Evolutionary conservation across 2,888 invertebrate genomes (phyloP), one percentile per base, ranked within the genome.

Genomic region (Cataglyphis cursor): DNA sequence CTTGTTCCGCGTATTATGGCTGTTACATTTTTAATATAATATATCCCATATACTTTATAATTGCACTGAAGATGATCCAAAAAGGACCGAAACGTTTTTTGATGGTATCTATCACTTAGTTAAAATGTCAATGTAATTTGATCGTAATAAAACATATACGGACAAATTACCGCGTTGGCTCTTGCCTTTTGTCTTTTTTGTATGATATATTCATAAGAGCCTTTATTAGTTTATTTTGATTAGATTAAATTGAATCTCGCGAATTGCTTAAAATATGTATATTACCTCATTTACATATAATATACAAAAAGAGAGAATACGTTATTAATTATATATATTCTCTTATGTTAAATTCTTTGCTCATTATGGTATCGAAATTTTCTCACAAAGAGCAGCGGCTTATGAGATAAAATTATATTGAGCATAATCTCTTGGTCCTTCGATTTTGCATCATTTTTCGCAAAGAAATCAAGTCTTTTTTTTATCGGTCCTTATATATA

Each of bases 391-490:
- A 61, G 44, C 41, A 48, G 48, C 81, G 44, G 38, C 48, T 38
- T 76, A 51, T 3, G 41, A 21, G 38, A 76, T 81, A 75, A 54
- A 64, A 51, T 51, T 21, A 12, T 38, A 64, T 81, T 81, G 73
- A 81, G 78, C 78, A 65, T 35, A 51, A n/a, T 51, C 51, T 65
- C 65, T 82, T 82, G 78, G 78, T 80, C 78, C 78, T 80, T 72
- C 44, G 21, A 61, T 80, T 41, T 59, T 59, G 35, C 44, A 24
- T 59, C 41, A 28, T 28, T 80, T n/a, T 80, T 59, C 21, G 68
- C 68, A 54, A 66, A 1, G 24, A 38, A 12, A 28, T 38, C 51
- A n/a, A 68, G 18, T 21, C 15, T 68, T 18, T 59, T 31, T 21
- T 35, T 12, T 5, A 41, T n/a, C 31, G 8, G 6, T 68, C 9